Evolutionary conservation across 2,888 invertebrate species (phyloP).

Genomic region (Petrolisthes cinctipes): DNA sequence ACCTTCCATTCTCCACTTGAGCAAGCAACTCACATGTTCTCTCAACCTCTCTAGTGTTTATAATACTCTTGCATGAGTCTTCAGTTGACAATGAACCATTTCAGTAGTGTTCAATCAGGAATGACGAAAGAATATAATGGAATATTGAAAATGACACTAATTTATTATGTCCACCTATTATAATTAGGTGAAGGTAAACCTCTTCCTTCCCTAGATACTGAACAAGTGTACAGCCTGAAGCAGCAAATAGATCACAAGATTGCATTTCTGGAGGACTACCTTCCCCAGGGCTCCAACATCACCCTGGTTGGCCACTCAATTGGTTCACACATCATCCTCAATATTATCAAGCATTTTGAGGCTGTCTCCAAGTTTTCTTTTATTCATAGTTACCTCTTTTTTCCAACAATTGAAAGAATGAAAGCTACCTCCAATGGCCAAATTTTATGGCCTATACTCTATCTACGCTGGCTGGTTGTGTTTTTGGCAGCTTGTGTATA

Average conservation of each 20-base stretch:
- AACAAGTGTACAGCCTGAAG: conserved; percentile 77
- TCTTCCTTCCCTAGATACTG: not conserved
- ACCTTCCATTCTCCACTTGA: too few species aligned
- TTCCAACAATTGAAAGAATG: conserved; percentile 90
- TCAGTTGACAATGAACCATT: too few species aligned
- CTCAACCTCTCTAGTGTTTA: too few species aligned
- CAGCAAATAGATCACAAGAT: conserved; percentile 87
- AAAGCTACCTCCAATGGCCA: conserved; percentile 81
- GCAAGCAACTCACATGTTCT: too few species aligned
- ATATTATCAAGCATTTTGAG: conserved; percentile 41
- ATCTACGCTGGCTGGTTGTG: conserved; percentile 69
- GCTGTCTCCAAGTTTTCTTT: conserved; percentile 15
- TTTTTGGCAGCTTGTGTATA: not conserved
- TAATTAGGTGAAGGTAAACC: too few species aligned
- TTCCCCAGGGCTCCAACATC: conserved; percentile 80
- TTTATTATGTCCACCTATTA: too few species aligned
- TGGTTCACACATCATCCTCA: conserved; percentile 80
- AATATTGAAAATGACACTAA: too few species aligned
- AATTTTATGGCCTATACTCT: conserved; percentile 76
- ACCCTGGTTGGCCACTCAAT: conserved; percentile 92
- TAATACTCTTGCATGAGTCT: too few species aligned
- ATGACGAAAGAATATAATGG: too few species aligned
- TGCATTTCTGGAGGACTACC: conserved; percentile 80
- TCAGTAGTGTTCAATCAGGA: too few species aligned
- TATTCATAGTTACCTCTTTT: conserved; percentile 79